Percentiles rank a stretch among this genome's conserved stretches.
These are phyloP conservation scores for Psococerastis gibbosa DNA, from an alignment of 2,888 invertebrate species.

Conservation along the genomic window DNA sequence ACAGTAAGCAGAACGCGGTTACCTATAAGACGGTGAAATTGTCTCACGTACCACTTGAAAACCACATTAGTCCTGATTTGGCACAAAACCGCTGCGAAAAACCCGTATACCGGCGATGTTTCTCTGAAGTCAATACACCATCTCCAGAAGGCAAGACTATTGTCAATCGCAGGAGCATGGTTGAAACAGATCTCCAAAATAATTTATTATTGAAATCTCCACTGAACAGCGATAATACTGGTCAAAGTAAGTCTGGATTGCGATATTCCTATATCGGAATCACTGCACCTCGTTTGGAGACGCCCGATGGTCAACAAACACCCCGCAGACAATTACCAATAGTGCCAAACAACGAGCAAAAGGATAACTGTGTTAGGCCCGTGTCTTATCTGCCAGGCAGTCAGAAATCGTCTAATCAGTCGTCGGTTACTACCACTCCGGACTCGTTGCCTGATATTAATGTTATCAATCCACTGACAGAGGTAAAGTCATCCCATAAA, in stretches of 20 bases:
- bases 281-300: conserved; percentile 21
- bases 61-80: background rate
- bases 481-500: no score
- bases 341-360: conserved; percentile 31
- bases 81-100: conserved; percentile 19
- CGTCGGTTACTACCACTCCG: background rate
- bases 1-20: conserved; percentile 23
- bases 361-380: conserved; percentile 20
- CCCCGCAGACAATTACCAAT: conserved; percentile 30
- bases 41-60: conserved; percentile 13
- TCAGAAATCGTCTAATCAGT: background rate
- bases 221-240: conserved; percentile 27
- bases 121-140: conserved; percentile 26
- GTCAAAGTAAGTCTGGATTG: conserved; percentile 21
- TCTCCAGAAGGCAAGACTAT: conserved; percentile 19
- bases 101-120: conserved; percentile 29
- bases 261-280: conserved; percentile 23
- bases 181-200: conserved; percentile 18
- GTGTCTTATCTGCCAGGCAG: background rate
- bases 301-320: conserved; percentile 28
- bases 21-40: conserved; percentile 11
- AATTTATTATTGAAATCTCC: conserved; percentile 25
- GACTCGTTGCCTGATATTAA: conserved; percentile 2
- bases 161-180: conserved; percentile 18
- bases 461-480: background rate